Evolutionary conservation across 2,797 vertebrate genomes (phyloP).

Genomic region (Diplodus sargus): DNA sequence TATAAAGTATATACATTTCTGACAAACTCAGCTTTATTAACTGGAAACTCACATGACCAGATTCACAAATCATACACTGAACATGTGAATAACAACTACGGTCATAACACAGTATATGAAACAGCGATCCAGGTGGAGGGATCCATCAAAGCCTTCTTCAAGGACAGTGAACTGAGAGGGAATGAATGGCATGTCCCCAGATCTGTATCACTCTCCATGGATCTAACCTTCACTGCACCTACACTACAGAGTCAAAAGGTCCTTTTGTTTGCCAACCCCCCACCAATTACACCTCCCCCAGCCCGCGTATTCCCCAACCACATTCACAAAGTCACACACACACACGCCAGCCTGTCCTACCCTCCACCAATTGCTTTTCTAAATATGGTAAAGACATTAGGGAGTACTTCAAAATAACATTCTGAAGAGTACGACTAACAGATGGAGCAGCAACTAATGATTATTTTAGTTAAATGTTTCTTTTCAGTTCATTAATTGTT

Average conservation of each 20-base stretch:
- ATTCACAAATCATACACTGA: constrained; percentile 5
- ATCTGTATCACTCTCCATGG: constrained; percentile 57
- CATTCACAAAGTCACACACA: constrained; percentile 65
- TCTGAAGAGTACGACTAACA: constrained; percentile 5
- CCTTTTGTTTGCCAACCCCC: constrained; percentile 63
- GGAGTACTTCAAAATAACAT: constrained; percentile 16
- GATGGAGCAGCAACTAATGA: neutral
- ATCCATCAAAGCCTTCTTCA: constrained; percentile 51
- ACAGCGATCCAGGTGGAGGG: constrained; percentile 1
- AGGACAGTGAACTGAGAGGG: constrained; percentile 53
- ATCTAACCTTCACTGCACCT: constrained; percentile 73
- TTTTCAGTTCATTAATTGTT: neutral
- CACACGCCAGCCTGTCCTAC: constrained; percentile 32
- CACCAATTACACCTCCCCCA: constrained; percentile 63
- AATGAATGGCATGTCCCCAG: constrained; percentile 63
- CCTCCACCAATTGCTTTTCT: constrained; percentile 32
- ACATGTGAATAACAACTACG: constrained; percentile 21
- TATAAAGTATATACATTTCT: too few relatives aligned
- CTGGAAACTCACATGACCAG: neutral
- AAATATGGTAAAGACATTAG: constrained; percentile 52
- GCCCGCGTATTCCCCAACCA: constrained; percentile 37
- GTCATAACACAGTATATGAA: constrained; percentile 23
- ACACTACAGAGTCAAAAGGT: constrained; percentile 66
- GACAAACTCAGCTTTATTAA: neutral
- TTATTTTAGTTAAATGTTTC: neutral